Evolutionary conservation across 2,888 invertebrate species (phyloP).

Genomic region (Drosophila multiciliata): DNA sequence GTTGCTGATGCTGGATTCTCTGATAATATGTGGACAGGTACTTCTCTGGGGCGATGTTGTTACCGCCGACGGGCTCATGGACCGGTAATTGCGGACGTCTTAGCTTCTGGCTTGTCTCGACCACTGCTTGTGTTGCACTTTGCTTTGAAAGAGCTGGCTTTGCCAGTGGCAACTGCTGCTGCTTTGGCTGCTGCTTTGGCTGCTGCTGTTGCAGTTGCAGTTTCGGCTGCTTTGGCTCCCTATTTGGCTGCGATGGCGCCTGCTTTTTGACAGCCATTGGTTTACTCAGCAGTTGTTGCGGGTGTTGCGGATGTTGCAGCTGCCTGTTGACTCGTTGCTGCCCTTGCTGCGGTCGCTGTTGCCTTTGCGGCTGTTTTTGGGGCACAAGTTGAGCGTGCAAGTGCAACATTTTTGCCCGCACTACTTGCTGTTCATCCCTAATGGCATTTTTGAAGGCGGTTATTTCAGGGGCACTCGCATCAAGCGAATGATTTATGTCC

Average conservation of each 20-base stretch:
- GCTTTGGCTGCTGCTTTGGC: not conserved
- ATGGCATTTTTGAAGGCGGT: constrained; percentile 37
- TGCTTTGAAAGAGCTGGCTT: not conserved
- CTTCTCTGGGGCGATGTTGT: not conserved
- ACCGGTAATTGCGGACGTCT: not conserved
- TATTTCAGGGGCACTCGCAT: constrained; percentile 47
- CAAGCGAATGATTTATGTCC: constrained; percentile 36
- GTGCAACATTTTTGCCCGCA: constrained; percentile 51
- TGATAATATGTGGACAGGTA: not conserved
- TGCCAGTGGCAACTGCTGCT: not conserved
- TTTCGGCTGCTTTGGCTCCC: not conserved
- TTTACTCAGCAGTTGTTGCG: not conserved
- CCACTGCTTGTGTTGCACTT: not conserved
- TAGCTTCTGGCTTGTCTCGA: constrained; percentile 8
- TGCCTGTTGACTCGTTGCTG: not conserved
- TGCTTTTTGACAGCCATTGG: not conserved
- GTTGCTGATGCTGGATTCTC: constrained; percentile 42
- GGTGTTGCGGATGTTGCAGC: not conserved
- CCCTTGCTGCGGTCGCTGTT: constrained; percentile 3
- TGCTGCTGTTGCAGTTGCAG: not conserved
- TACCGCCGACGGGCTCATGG: not conserved
- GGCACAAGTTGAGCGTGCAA: constrained; percentile 19
- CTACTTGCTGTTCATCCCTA: constrained; percentile 44
- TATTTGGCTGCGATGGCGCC: not conserved
- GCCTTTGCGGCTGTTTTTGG: not conserved